phyloP scores from a whole-genome alignment of 2,888 invertebrate species.

The Phymatocera aterrima region DNA sequence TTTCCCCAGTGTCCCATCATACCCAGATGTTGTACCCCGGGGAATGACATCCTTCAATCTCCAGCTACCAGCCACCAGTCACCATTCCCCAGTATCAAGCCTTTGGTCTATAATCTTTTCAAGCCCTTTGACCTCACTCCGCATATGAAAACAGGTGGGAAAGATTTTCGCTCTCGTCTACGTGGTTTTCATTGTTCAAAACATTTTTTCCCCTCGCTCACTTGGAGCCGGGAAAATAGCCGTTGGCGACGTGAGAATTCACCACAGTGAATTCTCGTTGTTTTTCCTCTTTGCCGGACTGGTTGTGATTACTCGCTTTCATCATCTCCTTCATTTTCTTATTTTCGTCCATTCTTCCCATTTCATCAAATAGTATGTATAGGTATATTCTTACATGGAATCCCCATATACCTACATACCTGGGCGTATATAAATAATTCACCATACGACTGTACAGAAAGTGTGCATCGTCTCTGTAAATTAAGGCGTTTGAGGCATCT shows the following conservation, averaged over 20 bases:
- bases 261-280: not conserved
- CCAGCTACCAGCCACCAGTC: slow-evolving; percentile 4
- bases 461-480: too few species aligned
- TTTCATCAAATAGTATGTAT: too few species aligned
- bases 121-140: not conserved
- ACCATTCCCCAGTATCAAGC: not conserved
- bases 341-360: not conserved
- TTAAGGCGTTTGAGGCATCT: too few species aligned
- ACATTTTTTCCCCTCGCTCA: not conserved
- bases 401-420: too few species aligned
- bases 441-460: too few species aligned
- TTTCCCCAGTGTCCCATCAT: slow-evolving; percentile 45
- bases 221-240: not conserved
- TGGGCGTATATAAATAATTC: too few species aligned
- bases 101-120: not conserved
- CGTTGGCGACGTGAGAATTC: not conserved
- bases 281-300: not conserved
- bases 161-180: not conserved
- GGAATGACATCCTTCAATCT: slow-evolving; percentile 40
- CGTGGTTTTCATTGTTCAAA: not conserved
- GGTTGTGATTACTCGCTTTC: not conserved
- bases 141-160: slow-evolving; percentile 8
- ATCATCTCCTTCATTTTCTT: not conserved
- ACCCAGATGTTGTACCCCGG: slow-evolving; percentile 47
- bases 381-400: too few species aligned